Conservation (phyloP, 2,888 invertebrate species). For the Volucella bombylans region DNA sequence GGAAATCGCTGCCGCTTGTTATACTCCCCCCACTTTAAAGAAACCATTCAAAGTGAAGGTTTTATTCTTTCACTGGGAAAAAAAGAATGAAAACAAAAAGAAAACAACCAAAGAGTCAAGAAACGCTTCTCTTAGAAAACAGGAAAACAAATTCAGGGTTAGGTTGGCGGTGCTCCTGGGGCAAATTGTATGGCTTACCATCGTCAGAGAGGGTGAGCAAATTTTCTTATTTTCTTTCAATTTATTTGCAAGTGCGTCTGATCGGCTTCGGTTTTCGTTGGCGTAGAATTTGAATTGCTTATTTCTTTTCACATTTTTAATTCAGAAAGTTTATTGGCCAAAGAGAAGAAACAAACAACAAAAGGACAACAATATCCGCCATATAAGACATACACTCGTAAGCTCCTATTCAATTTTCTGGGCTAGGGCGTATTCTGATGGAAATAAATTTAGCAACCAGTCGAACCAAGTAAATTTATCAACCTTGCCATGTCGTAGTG, state of each 20-base stretch:
- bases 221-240: conserved; percentile 55
- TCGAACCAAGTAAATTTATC: conserved; percentile 53
- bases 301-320: conserved; percentile 28
- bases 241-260: conserved; percentile 58
- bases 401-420: conserved; percentile 1
- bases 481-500: conserved; percentile 60
- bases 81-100: conserved; percentile 3
- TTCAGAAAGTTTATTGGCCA: conserved; percentile 30
- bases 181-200: conserved; percentile 37
- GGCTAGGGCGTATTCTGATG: neutral
- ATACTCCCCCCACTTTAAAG: conserved; percentile 2
- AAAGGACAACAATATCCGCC: conserved; percentile 18
- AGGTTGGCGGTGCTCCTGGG: too few relatives aligned
- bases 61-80: conserved; percentile 36
- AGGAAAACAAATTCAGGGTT: conserved; percentile 25
- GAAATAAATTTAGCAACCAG: conserved; percentile 43
- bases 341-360: conserved; percentile 14
- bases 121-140: conserved; percentile 32
- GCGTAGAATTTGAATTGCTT: conserved; percentile 26
- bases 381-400: conserved; percentile 7
- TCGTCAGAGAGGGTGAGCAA: conserved; percentile 33
- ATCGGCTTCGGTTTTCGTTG: conserved; percentile 13
- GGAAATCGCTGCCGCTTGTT: conserved; percentile 32
- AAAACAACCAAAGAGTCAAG: conserved; percentile 47
- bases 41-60: conserved; percentile 64